These are phyloP conservation scores for Drosophila baimaii DNA, from an alignment of 1,140 invertebrate genomes.

Conservation along the genomic window DNA sequence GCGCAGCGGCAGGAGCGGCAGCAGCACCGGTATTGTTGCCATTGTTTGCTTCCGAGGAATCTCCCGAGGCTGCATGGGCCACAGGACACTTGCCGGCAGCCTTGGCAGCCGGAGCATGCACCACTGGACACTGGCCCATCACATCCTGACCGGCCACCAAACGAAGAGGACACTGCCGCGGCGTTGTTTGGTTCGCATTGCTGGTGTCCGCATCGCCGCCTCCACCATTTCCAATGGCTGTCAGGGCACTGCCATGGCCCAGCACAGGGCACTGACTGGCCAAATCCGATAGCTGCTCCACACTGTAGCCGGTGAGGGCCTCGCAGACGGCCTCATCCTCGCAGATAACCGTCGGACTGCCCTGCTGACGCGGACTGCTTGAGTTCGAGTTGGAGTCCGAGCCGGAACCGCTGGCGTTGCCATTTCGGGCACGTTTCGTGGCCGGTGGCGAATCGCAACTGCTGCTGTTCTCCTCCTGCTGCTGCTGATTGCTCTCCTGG, in stretches of 20 bases:
- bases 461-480: conserved; percentile 39
- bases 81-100: conserved; percentile 76
- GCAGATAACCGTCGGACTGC: conserved; percentile 78
- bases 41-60: conserved; percentile 20
- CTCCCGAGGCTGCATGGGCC: conserved; percentile 37
- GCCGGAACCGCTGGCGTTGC: conserved; percentile 40
- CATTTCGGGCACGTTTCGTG: conserved; percentile 64
- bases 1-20: conserved; percentile 7
- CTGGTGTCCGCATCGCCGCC: conserved; percentile 66
- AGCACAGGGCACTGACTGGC: conserved; percentile 80
- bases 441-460: conserved; percentile 74
- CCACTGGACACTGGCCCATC: conserved; percentile 86
- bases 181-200: conserved; percentile 28
- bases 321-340: conserved; percentile 66
- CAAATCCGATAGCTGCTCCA: conserved; percentile 78
- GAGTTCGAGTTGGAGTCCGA: conserved; percentile 58
- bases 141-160: conserved; percentile 85
- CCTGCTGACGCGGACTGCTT: conserved; percentile 53
- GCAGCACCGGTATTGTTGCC: conserved; percentile 21
- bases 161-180: conserved; percentile 83
- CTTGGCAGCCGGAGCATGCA: conserved; percentile 75
- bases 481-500: conserved; percentile 9
- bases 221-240: conserved; percentile 46
- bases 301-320: conserved; percentile 53
- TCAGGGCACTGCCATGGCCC: conserved; percentile 37